phyloP scores from a whole-genome alignment of 2,888 invertebrate species.

The Nebria brevicollis region DNA sequence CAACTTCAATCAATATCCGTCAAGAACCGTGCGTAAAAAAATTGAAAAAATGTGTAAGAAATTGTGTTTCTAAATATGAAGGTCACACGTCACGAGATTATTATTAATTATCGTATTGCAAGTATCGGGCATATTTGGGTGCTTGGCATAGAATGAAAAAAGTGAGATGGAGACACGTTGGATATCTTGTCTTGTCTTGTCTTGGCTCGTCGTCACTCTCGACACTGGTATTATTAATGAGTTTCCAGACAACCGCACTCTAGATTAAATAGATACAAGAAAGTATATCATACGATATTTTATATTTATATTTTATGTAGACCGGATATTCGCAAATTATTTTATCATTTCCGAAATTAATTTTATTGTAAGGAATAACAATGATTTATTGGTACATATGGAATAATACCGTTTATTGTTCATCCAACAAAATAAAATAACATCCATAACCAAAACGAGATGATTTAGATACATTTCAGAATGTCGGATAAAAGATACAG shows the following conservation, averaged over 20 bases:
- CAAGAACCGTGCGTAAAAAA: conserved; percentile 35
- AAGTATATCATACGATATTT: not conserved
- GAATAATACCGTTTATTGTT: not conserved
- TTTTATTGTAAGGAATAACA: not conserved
- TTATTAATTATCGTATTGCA: conserved; percentile 46
- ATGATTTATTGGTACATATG: not conserved
- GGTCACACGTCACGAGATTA: conserved; percentile 41
- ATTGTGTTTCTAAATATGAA: conserved; percentile 45
- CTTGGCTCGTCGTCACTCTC: not conserved
- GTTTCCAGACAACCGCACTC: conserved; percentile 33
- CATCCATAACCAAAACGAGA: too few relatives aligned
- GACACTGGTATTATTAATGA: conserved; percentile 35
- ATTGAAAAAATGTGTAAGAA: conserved; percentile 42
- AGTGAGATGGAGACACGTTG: not conserved
- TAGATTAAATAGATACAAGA: not conserved
- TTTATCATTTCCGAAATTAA: conserved; percentile 34
- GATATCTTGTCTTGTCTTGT: not conserved
- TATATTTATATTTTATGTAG: conserved; percentile 18
- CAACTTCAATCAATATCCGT: conserved; percentile 40
- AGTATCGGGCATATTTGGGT: conserved; percentile 35
- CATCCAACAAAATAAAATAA: not conserved
- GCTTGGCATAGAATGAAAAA: not conserved
- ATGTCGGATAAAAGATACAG: too few relatives aligned
- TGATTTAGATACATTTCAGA: too few relatives aligned
- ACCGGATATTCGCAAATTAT: conserved; percentile 43